Conservation (phyloP, 2,113 vertebrate genomes). For the Rhagologus leucostigma region DNA sequence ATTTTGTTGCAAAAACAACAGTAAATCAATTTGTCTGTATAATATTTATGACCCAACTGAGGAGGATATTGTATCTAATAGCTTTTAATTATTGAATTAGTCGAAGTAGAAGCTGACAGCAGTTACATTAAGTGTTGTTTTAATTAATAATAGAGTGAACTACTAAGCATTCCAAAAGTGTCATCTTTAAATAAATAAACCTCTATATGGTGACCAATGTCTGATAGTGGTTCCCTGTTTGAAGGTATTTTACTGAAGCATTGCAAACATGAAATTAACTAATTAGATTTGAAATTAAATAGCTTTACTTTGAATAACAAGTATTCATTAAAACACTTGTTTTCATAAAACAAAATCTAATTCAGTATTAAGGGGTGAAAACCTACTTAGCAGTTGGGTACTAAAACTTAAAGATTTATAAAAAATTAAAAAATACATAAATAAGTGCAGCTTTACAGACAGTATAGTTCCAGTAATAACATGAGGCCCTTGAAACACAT, state of each 20-base stretch:
- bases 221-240: neutral
- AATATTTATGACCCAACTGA: neutral
- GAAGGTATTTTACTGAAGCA: neutral
- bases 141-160: neutral
- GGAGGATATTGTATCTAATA: neutral
- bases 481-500: neutral
- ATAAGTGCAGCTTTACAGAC: neutral
- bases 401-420: neutral
- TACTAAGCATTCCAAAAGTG: neutral
- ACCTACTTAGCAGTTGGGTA: neutral
- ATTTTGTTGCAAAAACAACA: neutral
- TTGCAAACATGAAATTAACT: neutral
- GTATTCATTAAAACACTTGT: neutral
- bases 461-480: neutral
- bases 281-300: neutral
- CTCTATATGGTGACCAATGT: neutral
- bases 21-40: neutral
- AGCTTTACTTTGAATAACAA: neutral
- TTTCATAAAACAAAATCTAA: neutral
- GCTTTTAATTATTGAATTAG: neutral
- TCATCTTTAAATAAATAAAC: neutral
- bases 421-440: neutral
- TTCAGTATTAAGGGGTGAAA: neutral
- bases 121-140: neutral
- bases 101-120: neutral